These are phyloP conservation scores for Megathymus violae DNA, from an alignment of 1,140 invertebrate species.

Conservation along the genomic window DNA sequence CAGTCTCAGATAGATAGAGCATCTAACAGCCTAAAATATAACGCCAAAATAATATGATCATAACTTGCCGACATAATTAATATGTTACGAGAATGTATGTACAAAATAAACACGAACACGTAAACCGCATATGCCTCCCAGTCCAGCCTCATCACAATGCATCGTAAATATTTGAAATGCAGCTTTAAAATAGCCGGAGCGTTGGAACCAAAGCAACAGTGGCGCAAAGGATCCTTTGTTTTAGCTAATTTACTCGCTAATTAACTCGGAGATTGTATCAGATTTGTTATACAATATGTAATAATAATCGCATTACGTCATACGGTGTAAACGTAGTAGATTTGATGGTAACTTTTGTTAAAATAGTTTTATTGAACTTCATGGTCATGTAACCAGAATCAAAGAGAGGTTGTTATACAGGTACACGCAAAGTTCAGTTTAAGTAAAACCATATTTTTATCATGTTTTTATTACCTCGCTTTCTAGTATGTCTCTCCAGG, in stretches of 20 bases:
- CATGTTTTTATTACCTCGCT: too few species aligned
- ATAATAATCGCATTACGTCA: too few species aligned
- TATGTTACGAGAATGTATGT: not conserved
- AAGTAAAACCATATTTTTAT: too few species aligned
- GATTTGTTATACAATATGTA: not conserved
- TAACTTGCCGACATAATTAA: not conserved
- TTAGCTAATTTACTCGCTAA: not conserved
- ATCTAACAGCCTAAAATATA: too few species aligned
- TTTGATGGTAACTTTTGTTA: too few species aligned
- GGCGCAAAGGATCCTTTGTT: not conserved
- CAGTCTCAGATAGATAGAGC: too few species aligned
- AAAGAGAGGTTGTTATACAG: too few species aligned
- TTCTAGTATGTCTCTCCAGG: too few species aligned
- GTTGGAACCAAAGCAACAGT: not conserved
- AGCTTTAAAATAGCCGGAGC: not conserved
- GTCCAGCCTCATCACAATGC: not conserved
- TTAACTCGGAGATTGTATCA: not conserved
- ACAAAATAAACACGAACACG: slow-evolving; percentile 1
- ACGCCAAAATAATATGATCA: not conserved
- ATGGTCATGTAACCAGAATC: too few species aligned
- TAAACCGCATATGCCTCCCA: not conserved
- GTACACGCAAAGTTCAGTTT: too few species aligned
- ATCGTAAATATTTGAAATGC: not conserved
- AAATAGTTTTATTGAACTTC: too few species aligned
- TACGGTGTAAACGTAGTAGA: too few species aligned